phyloP scores from a whole-genome alignment of 2,888 invertebrate genomes.

The Spisula subtruncata region DNA sequence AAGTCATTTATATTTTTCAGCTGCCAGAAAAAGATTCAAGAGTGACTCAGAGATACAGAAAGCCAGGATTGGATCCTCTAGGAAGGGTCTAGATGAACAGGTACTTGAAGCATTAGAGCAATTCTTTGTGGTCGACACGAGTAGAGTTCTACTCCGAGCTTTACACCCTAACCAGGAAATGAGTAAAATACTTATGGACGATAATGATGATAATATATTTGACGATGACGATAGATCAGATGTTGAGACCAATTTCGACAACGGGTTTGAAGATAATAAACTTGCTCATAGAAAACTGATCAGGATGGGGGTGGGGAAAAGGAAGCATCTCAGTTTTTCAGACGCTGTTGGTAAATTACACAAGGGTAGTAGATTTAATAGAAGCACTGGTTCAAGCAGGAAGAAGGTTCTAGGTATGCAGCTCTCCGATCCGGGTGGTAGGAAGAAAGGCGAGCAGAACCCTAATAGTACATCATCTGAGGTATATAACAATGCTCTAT shows the following conservation, averaged over 20 bases:
- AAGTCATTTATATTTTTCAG: not conserved
- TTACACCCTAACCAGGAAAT: slow-evolving; percentile 24
- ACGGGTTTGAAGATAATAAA: not conserved
- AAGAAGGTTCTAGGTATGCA: not conserved
- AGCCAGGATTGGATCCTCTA: not conserved
- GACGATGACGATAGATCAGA: not conserved
- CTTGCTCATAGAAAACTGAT: not conserved
- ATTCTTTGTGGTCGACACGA: slow-evolving; percentile 42
- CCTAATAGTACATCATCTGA: not conserved
- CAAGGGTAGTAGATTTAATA: not conserved
- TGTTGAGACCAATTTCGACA: not conserved
- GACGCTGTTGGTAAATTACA: not conserved
- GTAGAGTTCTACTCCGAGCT: slow-evolving; percentile 11
- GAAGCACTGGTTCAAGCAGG: not conserved
- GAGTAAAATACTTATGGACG: slow-evolving; percentile 32
- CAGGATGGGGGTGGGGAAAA: not conserved
- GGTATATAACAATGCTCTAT: not conserved
- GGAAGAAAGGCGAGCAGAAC: not conserved
- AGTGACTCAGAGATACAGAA: slow-evolving; percentile 46
- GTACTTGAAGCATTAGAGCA: slow-evolving; percentile 46
- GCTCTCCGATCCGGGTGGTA: not conserved
- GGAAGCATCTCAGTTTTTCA: not conserved
- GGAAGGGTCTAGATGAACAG: slow-evolving; percentile 35
- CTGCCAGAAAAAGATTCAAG: slow-evolving; percentile 32
- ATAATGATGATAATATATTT: slow-evolving; percentile 8